Evolutionary conservation across 2,888 invertebrate genomes (phyloP), one percentile per base, ranked within the genome.

Genomic region (Andrena dorsata): DNA sequence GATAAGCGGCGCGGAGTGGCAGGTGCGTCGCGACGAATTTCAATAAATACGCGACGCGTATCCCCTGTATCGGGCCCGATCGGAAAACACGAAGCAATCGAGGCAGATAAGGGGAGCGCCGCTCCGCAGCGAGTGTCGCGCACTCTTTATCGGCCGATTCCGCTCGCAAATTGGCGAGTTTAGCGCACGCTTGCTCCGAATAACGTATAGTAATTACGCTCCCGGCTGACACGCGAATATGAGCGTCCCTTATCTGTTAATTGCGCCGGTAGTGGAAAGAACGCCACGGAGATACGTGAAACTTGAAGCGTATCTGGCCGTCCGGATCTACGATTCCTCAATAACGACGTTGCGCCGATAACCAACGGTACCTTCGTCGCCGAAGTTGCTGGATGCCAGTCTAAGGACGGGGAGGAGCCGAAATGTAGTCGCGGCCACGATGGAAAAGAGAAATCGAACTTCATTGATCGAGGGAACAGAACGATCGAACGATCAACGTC

Each of bases 1-100:
- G 76, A 82, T 82, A 82, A 82, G 71, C 51, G 26, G 56, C 70
- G 10, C 58, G 30, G n/a, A 49, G 61, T 41, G 82, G 79, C 79
- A 80, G 79, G 79, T 80, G 82, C 72, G 64, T 53, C 66, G 71
- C 63, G 63, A 71, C 63, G 66, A 69, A 72, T 76, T 73, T 82
- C 72, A 79, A 80, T 80, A 82, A 80, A 82, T 63, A 69, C 63
- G 35, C 69, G 35, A 16, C 26, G 13, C 23, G 26, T 58, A 41
- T 16, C 41, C 41, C 41, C 23, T 56, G 16, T 80, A 72, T 72
- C 81, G 51, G 56, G 35, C n/a, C 13, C 53, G 72, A 80, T 80
- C 81, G 81, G 81, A 80, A 80, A 80, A 80, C 79, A 80, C 80
- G 81, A 3, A 49, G 35, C 66, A 80, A 80, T 80, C 81, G 80